A percentile compares a stretch with the other conserved stretches of the same genome.
phyloP scores from a whole-genome alignment of 2,797 vertebrate species.

The Masticophis lateralis region DNA sequence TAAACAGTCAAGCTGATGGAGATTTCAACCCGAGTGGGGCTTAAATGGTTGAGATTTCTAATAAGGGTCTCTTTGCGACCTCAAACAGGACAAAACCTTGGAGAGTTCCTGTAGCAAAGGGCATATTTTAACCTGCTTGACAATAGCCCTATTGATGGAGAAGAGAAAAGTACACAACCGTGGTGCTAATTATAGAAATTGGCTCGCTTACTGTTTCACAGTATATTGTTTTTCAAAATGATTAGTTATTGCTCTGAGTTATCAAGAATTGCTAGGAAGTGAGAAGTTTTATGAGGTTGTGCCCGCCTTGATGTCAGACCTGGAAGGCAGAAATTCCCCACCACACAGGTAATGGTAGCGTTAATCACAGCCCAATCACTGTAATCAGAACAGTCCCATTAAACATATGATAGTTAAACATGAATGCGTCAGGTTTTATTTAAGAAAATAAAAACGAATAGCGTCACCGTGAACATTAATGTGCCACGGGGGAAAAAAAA shows the following conservation, averaged over 20 bases:
- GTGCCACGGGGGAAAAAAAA: slow-evolving; percentile 71
- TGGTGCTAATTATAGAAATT: background rate
- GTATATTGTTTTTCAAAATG: slow-evolving; percentile 68
- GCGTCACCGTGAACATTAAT: slow-evolving; percentile 60
- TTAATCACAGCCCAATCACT: slow-evolving; percentile 78
- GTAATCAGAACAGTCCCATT: slow-evolving; percentile 76
- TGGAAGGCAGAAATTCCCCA: slow-evolving; percentile 74
- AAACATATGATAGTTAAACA: slow-evolving; percentile 71
- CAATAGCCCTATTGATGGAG: background rate
- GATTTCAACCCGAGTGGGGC: background rate
- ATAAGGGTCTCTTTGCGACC: background rate
- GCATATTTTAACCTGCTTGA: background rate
- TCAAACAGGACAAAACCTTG: background rate
- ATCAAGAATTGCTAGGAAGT: slow-evolving; percentile 71
- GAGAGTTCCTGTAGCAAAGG: background rate
- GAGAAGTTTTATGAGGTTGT: slow-evolving; percentile 69
- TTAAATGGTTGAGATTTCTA: background rate
- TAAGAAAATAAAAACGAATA: slow-evolving; percentile 46
- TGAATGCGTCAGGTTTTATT: slow-evolving; percentile 52
- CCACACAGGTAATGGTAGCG: slow-evolving; percentile 77
- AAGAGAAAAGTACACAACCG: background rate
- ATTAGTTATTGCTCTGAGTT: slow-evolving; percentile 74
- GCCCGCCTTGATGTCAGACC: slow-evolving; percentile 74
- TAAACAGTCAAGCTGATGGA: background rate
- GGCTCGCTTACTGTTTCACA: slow-evolving; percentile 68